Conservation (phyloP, 2,888 invertebrate species). For the Meandrusa payeni region DNA sequence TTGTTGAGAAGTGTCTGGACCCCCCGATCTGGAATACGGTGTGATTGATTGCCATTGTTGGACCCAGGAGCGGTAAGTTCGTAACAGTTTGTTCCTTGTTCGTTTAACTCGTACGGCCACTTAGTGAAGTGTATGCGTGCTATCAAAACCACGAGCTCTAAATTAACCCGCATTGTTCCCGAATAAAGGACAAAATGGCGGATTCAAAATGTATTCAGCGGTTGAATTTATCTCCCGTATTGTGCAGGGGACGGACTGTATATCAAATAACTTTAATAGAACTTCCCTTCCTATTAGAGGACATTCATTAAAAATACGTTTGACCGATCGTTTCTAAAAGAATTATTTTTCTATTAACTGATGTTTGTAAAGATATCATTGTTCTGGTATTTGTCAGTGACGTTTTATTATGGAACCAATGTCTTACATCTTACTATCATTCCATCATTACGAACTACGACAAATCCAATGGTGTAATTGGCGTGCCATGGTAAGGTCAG, state of each 20-base stretch:
- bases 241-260: constrained; percentile 23
- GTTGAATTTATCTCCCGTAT: constrained; percentile 23
- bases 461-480: no score
- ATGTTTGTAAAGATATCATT: no score
- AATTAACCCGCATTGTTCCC: constrained; percentile 26
- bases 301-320: constrained; percentile 1
- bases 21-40: not conserved
- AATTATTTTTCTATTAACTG: no score
- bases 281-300: not conserved
- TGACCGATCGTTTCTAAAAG: no score
- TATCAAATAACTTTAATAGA: constrained; percentile 22
- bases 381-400: no score
- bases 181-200: constrained; percentile 24
- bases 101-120: constrained; percentile 17
- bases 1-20: not conserved
- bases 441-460: no score
- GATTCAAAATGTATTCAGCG: constrained; percentile 22
- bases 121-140: constrained; percentile 22
- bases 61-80: constrained; percentile 8
- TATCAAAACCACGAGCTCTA: constrained; percentile 25
- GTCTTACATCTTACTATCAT: no score
- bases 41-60: constrained; percentile 19
- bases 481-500: no score
- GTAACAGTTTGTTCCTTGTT: constrained; percentile 22
- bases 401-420: no score